Evolutionary conservation across 2,888 invertebrate genomes (phyloP).

Genomic region (Catocala sponsa): DNA sequence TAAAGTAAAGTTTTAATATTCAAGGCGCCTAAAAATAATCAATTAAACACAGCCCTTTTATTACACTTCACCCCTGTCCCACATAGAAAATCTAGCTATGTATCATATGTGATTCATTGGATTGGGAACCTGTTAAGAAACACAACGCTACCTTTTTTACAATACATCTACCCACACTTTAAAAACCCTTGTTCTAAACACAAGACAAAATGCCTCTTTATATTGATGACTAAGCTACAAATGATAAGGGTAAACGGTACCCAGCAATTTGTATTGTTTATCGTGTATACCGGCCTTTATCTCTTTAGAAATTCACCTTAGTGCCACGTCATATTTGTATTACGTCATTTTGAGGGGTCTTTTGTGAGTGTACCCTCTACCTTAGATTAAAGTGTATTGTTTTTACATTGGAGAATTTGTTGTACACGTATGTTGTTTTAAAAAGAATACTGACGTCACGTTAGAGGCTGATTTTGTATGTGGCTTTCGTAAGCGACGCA

Average conservation of each 20-base stretch:
- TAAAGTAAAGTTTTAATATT: no score
- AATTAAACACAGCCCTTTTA: no score
- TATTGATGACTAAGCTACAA: slow-evolving; percentile 50
- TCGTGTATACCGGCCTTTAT: slow-evolving; percentile 41
- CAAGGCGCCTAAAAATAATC: no score
- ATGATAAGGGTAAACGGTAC: slow-evolving; percentile 49
- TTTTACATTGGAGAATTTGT: not conserved
- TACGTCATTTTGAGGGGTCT: slow-evolving; percentile 37
- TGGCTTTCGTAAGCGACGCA: no score
- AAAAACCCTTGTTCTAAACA: slow-evolving; percentile 30
- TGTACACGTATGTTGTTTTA: no score
- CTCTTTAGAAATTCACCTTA: slow-evolving; percentile 55
- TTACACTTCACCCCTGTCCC: no score
- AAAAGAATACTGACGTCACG: no score
- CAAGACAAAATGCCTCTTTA: slow-evolving; percentile 47
- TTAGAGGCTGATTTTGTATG: no score
- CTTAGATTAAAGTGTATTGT: slow-evolving; percentile 11
- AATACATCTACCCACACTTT: slow-evolving; percentile 18
- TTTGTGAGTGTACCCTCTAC: slow-evolving; percentile 29
- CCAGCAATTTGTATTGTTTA: slow-evolving; percentile 48
- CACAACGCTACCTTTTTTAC: slow-evolving; percentile 9
- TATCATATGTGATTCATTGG: no score
- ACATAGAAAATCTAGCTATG: no score
- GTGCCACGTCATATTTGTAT: slow-evolving; percentile 44
- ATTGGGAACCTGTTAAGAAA: no score